These are phyloP conservation scores for Cryptosula pallasiana DNA, from an alignment of 2,888 invertebrate genomes.

Conservation along the genomic window DNA sequence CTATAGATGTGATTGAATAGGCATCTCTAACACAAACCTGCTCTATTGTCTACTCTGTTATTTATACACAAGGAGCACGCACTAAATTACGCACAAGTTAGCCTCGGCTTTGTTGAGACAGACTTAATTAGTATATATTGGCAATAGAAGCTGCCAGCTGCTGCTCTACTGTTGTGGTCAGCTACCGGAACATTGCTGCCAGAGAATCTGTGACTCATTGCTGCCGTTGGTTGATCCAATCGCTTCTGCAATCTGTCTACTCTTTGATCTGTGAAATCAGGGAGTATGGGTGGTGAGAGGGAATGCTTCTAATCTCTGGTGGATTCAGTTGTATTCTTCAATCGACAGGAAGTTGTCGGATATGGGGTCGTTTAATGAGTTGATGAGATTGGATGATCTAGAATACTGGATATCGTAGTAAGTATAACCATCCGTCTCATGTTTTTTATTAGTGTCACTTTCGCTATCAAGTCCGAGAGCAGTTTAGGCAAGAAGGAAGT, in stretches of 20 bases:
- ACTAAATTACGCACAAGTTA: neutral
- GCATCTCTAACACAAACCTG: neutral
- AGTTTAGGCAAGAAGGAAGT: too few species aligned
- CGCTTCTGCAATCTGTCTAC: too few species aligned
- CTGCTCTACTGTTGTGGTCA: neutral
- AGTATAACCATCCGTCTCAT: too few species aligned
- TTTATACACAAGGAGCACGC: neutral
- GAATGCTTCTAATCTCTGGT: too few species aligned
- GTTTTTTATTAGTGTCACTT: too few species aligned
- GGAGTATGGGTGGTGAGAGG: too few species aligned
- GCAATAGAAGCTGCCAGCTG: neutral
- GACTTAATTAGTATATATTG: neutral
- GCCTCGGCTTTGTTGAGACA: neutral
- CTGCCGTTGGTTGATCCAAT: too few species aligned
- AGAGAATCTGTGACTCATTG: too few species aligned
- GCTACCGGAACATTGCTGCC: neutral
- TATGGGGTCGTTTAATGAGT: neutral
- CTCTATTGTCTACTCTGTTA: neutral
- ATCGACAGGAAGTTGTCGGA: neutral
- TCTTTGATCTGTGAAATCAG: too few species aligned
- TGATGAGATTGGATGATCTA: neutral
- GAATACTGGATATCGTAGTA: conserved; percentile 11
- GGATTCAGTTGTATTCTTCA: neutral
- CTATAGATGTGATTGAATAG: neutral
- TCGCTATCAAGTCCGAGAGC: too few species aligned